These are phyloP conservation scores for Cheirogaleus major DNA, from an alignment of 2,797 vertebrate species.

Conservation along the genomic window DNA sequence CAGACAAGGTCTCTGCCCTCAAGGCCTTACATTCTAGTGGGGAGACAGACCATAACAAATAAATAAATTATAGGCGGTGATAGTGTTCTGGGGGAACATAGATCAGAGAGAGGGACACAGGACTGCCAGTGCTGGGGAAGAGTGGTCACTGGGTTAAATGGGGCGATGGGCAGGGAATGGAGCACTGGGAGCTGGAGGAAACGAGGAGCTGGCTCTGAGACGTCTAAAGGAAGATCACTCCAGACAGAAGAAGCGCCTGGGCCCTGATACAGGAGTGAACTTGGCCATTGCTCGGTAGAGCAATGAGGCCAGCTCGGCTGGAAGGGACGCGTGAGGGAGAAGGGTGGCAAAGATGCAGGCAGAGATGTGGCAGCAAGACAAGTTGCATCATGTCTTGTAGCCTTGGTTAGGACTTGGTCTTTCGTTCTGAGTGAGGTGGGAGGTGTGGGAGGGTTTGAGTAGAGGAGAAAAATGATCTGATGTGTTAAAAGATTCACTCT, in stretches of 20 bases:
- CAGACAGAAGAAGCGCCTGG: neutral
- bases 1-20: neutral
- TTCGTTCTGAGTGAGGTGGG: neutral
- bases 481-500: neutral
- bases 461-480: neutral
- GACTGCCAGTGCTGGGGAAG: neutral
- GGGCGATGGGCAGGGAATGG: neutral
- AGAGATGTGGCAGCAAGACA: neutral
- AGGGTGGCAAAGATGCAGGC: neutral
- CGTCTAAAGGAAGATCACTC: neutral
- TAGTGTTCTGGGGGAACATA: neutral
- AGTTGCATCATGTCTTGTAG: fast-evolving
- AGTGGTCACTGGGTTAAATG: neutral
- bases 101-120: neutral
- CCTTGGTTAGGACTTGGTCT: neutral
- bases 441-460: fast-evolving
- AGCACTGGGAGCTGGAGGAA: neutral
- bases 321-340: neutral
- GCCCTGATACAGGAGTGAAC: neutral
- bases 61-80: neutral
- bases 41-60: neutral
- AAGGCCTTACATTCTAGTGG: neutral
- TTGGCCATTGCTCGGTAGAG: neutral
- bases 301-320: too few relatives aligned
- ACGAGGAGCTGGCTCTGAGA: fast-evolving